Evolutionary conservation across 2,888 invertebrate genomes (phyloP), one percentile per base, ranked within the genome.

Genomic region (Hirtodrosophila duncani): DNA sequence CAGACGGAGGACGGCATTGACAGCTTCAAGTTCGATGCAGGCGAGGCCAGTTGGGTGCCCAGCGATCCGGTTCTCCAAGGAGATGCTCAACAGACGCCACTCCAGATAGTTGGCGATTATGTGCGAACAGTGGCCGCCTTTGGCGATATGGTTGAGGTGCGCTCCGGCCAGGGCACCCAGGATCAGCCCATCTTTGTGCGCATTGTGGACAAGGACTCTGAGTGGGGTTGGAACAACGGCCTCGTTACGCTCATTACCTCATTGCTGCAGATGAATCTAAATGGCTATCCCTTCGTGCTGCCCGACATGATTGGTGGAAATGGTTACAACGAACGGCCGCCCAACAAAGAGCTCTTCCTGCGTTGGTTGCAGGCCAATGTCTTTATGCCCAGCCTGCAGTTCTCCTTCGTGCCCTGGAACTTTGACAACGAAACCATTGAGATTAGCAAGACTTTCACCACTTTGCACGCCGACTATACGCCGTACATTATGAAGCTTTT

Each of bases 1-100:
- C 87, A 91, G 62, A 85, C 88, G 0, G 88, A 89, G 3, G 90
- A 91, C 36, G 91, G 91, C 0, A 89, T 94, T 18, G 91, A 92
- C 62, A 90, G 91, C 53, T 93, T 92, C 68, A 94, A 93, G 84
- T 94, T 94, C 70, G 93, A 94, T 84, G 93, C 93, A 2, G 94
- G 94, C 2, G 93, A 94, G 85, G 83, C 88, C 0, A 89, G 90
- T 45, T 92, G 90, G 89, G 71, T 90, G 4, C 91, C 91, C 0
- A 84, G 87, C 46, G 86, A 90, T 63, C 88, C 92, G 0, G 87
- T 89, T 0, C 87, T 92, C 20, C 89, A 86, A 23, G 91, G 89
- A 0, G 87, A 89, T 27, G 83, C 85, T 1, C 88, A 90, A 18
- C 48, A 59, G 23, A 66, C 81, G n/a, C 86, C 86, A 2, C 79